These are phyloP conservation scores for Scolopax bukidnonensis DNA, from an alignment of 2,797 vertebrate genomes.

Conservation along the genomic window DNA sequence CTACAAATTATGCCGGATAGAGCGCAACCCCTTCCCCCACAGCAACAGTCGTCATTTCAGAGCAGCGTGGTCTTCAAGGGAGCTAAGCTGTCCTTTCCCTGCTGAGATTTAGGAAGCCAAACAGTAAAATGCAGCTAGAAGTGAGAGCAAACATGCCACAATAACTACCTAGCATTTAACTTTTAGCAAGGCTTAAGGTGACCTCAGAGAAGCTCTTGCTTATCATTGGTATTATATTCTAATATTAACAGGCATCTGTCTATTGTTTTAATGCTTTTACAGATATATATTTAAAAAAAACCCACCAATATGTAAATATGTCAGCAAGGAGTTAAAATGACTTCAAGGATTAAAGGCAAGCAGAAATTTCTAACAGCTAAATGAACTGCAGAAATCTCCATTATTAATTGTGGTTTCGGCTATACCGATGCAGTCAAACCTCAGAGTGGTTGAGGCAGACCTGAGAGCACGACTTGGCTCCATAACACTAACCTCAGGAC, in stretches of 20 bases:
- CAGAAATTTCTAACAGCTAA: neutral
- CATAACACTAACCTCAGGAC: neutral
- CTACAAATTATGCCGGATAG: constrained; percentile 41
- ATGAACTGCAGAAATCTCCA: neutral
- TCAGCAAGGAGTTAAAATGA: neutral
- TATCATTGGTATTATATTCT: neutral
- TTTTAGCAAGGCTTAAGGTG: constrained; percentile 38
- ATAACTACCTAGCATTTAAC: constrained; percentile 2
- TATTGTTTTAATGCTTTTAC: neutral
- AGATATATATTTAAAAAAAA: neutral
- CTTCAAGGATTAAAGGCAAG: neutral
- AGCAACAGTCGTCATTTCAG: constrained; percentile 20
- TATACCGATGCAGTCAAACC: neutral
- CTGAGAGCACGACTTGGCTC: neutral
- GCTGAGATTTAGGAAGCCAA: constrained; percentile 39
- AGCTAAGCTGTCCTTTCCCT: constrained; percentile 30
- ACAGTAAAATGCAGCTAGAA: constrained; percentile 26
- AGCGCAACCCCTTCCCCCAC: constrained; percentile 35
- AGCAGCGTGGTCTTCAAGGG: neutral
- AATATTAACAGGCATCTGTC: neutral
- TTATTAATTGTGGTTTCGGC: neutral
- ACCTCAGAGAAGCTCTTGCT: neutral
- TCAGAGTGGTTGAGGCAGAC: neutral
- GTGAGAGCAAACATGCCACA: neutral
- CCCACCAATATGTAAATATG: neutral